Percentiles rank a stretch among this genome's conserved stretches.
These are phyloP conservation scores for Phylloscopus trochilus DNA, from an alignment of 2,113 vertebrate species.

Conservation along the genomic window DNA sequence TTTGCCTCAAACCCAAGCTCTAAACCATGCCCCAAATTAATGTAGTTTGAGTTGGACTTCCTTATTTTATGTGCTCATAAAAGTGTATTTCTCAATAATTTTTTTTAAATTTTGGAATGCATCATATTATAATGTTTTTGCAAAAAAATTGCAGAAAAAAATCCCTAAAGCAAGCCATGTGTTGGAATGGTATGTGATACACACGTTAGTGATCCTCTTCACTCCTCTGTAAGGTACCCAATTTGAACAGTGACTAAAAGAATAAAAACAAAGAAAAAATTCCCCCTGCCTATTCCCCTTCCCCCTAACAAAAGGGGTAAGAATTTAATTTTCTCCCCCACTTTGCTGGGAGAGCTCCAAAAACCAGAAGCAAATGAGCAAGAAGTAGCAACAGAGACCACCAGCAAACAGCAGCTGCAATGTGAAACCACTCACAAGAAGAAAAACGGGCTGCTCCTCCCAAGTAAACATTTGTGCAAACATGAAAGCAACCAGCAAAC, in stretches of 20 bases:
- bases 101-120: background rate
- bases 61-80: background rate
- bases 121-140: background rate
- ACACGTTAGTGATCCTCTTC: background rate
- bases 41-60: background rate
- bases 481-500: background rate
- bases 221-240: background rate
- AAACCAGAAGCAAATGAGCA: background rate
- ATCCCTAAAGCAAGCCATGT: background rate
- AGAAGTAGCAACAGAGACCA: constrained; percentile 2
- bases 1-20: background rate
- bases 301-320: background rate
- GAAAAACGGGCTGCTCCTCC: background rate
- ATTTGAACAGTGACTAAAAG: background rate
- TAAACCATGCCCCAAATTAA: background rate
- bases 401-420: constrained; percentile 48
- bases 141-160: background rate
- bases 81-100: background rate
- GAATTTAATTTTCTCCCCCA: background rate
- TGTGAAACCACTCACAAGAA: background rate
- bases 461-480: background rate
- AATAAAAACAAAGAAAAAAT: background rate
- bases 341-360: background rate
- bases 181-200: background rate
- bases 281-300: fast-evolving